Evolutionary conservation across 2,797 vertebrate genomes (phyloP), one percentile per base, ranked within the genome.

Genomic region (Dicrostonyx torquatus): DNA sequence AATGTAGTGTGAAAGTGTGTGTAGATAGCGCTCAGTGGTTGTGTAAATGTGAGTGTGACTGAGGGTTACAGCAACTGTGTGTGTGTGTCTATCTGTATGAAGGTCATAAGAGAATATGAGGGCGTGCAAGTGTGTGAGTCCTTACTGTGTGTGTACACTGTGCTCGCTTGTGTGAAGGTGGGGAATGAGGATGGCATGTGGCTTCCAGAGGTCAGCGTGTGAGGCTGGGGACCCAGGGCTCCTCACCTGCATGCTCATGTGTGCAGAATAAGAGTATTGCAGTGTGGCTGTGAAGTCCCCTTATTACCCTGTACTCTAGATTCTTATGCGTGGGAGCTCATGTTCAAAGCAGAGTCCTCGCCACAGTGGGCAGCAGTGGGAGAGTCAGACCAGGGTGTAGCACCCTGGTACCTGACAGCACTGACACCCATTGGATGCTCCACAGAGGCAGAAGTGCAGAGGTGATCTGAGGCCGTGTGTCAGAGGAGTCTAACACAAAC

Each of bases 161-260:
- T 78, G 45, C 53, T 68, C 43, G 48, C 62, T 55, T 1, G 0
- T 70, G 12, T 15, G 29, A 45, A 18, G 45, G 43, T 73, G 62
- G 31, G 24, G 24, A 22, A 43, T 15, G 22, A 34, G 78, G 48
- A 29, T 55, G 60, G 43, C 3, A 1, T 0, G 34, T 58, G 48
- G 12, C 26, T 50, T 40, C n/a, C 1, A 7, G 66, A 15, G 5
- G 66, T 12, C 24, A 37, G 26, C 1, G 0, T 37, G 45, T 2
- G 6, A 53, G 55, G 40, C 48, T 58, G 53, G 13, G 80, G 20
- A 34, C 10, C n/a, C 79, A 50, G 10, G 75, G 31, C 7, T 66
- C 14, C 55, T 43, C 0, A 0, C 15, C 0, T 2, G 11, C 0
- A 11, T 48, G 20, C 13, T 2, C 0, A 13, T 20, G n/a, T 34